These are phyloP conservation scores for Odobenus rosmarus DNA, from an alignment of 2,113 vertebrate genomes.

Conservation along the genomic window DNA sequence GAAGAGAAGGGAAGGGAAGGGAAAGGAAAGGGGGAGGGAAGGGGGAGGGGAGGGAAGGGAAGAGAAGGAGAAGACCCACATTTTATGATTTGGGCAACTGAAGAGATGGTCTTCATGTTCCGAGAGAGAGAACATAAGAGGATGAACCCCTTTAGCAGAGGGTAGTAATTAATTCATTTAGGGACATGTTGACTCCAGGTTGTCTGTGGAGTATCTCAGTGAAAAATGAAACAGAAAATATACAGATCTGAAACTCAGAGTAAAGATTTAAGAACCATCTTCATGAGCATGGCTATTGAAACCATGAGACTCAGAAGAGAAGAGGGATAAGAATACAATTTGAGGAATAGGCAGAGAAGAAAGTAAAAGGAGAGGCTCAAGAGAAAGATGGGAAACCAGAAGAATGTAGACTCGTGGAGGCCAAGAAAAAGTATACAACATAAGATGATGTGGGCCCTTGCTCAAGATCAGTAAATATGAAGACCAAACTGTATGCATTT, in stretches of 20 bases:
- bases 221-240: background rate
- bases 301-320: background rate
- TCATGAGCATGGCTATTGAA: background rate
- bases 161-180: background rate
- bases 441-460: background rate
- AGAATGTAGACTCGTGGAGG: background rate
- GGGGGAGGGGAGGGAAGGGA: background rate
- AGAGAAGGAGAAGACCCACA: background rate
- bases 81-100: background rate
- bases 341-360: background rate
- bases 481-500: background rate
- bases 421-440: background rate
- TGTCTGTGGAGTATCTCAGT: background rate
- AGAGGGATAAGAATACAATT: background rate
- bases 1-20: background rate
- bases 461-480: background rate
- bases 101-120: background rate
- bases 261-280: background rate
- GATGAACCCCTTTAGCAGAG: background rate
- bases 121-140: background rate
- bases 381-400: background rate
- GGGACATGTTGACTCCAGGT: background rate
- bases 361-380: background rate
- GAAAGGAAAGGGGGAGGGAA: no score
- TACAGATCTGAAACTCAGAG: background rate